Percentiles rank a stretch among this genome's conserved stretches.
Conservation (phyloP, 2,888 invertebrate species). For the Onthophagus sagittarius region DNA sequence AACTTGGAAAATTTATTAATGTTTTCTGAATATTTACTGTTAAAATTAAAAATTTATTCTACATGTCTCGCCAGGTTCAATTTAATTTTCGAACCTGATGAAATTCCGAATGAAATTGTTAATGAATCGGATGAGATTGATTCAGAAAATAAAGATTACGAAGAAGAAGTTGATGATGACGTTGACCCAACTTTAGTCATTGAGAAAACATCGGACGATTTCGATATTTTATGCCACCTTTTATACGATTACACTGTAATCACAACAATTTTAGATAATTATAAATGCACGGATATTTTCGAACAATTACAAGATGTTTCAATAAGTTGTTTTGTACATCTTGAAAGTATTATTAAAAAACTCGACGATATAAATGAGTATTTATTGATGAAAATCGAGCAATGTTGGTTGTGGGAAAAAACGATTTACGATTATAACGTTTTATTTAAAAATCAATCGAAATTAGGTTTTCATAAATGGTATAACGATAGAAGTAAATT, state of each 20-base stretch:
- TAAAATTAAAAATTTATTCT: not conserved
- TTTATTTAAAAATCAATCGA: not conserved
- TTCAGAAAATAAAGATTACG: constrained; percentile 34
- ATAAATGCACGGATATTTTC: constrained; percentile 29
- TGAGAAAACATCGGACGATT: not conserved
- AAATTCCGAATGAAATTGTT: constrained; percentile 27
- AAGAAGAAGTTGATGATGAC: constrained; percentile 26
- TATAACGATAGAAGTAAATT: not conserved
- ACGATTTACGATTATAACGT: constrained; percentile 27
- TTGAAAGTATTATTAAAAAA: constrained; percentile 37
- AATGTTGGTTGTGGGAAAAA: constrained; percentile 39
- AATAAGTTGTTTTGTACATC: not conserved
- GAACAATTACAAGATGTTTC: not conserved
- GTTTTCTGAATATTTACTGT: constrained; percentile 33
- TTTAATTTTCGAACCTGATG: constrained; percentile 29
- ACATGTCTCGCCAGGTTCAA: constrained; percentile 34
- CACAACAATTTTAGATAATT: constrained; percentile 44
- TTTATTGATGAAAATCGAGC: constrained; percentile 37
- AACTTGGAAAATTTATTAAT: constrained; percentile 35
- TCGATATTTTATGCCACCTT: constrained; percentile 29
- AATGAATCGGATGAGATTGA: constrained; percentile 29
- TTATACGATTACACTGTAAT: constrained; percentile 44
- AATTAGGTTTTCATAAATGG: not conserved
- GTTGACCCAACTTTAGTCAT: not conserved
- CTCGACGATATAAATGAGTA: constrained; percentile 34